phyloP scores from a whole-genome alignment of 2,888 invertebrate genomes.

The Harpagoxenus sublaevis region DNA sequence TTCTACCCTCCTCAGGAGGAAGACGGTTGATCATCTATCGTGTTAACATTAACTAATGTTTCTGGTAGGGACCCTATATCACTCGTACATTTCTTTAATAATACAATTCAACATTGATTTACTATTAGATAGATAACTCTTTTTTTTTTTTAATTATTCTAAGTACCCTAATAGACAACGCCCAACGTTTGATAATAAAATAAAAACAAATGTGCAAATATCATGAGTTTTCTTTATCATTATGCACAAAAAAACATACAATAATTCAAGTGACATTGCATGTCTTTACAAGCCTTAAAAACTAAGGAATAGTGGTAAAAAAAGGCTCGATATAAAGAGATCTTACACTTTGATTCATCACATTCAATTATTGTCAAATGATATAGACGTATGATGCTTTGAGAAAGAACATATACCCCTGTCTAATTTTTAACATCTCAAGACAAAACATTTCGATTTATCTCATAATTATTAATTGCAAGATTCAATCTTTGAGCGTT shows the following conservation, averaged over 20 bases:
- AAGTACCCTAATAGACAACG: not conserved
- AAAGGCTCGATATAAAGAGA: not conserved
- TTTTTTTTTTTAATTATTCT: not conserved
- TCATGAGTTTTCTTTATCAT: not conserved
- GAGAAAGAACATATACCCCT: not conserved
- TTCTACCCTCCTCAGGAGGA: not conserved
- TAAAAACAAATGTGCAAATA: not conserved
- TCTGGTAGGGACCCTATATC: not conserved
- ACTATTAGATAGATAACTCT: conserved; percentile 1
- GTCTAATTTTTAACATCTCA: not conserved
- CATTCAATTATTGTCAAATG: not conserved
- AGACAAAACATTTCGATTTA: no score
- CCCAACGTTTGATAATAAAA: not conserved
- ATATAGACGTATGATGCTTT: not conserved
- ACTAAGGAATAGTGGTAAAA: not conserved
- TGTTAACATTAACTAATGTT: not conserved
- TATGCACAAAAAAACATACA: not conserved
- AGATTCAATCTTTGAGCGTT: not conserved
- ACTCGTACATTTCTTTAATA: not conserved
- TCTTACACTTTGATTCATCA: not conserved
- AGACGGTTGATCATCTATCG: not conserved
- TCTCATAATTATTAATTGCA: not conserved
- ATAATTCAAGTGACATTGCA: not conserved
- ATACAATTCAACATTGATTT: not conserved
- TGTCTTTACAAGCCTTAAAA: not conserved